These are phyloP conservation scores for Halcyon leucocephala DNA, from an alignment of 2,797 vertebrate species.

Conservation along the genomic window DNA sequence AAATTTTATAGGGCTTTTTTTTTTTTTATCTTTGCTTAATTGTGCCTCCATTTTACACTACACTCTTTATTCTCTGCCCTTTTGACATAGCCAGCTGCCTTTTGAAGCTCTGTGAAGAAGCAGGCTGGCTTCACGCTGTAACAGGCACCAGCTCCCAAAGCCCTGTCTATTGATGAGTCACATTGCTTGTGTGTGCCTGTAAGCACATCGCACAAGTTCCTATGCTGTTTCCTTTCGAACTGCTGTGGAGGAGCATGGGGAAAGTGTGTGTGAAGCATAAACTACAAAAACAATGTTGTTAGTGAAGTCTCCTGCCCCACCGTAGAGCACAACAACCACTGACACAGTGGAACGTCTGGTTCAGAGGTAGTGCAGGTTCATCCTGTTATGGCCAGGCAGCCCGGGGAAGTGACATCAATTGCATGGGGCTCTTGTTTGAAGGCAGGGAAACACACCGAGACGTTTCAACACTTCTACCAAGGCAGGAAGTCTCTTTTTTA, in stretches of 20 bases:
- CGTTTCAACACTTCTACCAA: background rate
- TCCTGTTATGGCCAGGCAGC: slow-evolving; percentile 61
- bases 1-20: slow-evolving; percentile 50
- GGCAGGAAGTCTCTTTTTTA: slow-evolving; percentile 65
- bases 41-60: slow-evolving; percentile 77
- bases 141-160: slow-evolving; percentile 82
- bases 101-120: slow-evolving; percentile 73
- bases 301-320: background rate
- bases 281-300: background rate
- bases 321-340: background rate
- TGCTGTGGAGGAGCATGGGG: background rate
- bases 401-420: slow-evolving; percentile 58
- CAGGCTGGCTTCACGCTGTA: slow-evolving; percentile 80
- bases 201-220: slow-evolving; percentile 20
- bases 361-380: slow-evolving; percentile 52
- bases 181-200: slow-evolving; percentile 66
- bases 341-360: slow-evolving; percentile 56
- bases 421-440: slow-evolving; percentile 11
- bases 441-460: slow-evolving; percentile 21
- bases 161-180: slow-evolving; percentile 73
- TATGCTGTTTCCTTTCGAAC: background rate
- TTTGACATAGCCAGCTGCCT: slow-evolving; percentile 82
- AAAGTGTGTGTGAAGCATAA: background rate
- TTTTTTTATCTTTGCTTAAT: slow-evolving; percentile 71
- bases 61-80: slow-evolving; percentile 82